phyloP scores from a whole-genome alignment of 2,888 invertebrate genomes.

The Tetragonula carbonaria region DNA sequence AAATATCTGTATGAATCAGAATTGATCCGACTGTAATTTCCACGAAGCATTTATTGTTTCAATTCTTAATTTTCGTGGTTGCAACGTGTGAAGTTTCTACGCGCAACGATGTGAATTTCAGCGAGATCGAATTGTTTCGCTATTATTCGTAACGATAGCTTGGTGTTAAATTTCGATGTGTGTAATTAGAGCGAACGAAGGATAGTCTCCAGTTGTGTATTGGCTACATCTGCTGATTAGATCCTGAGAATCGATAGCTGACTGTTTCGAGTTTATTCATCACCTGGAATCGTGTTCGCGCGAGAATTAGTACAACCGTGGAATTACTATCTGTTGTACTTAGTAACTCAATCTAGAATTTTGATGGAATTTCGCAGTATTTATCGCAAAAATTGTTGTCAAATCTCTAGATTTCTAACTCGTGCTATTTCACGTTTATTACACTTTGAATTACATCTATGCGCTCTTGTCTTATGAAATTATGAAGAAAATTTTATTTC shows the following conservation, averaged over 20 bases:
- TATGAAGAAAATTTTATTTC: no score
- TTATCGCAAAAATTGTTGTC: not conserved
- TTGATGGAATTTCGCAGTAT: not conserved
- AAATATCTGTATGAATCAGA: not conserved
- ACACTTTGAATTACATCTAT: not conserved
- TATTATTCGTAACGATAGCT: not conserved
- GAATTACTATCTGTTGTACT: not conserved
- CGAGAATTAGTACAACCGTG: not conserved
- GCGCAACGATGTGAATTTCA: not conserved
- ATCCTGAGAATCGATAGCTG: not conserved
- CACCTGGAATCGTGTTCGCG: not conserved
- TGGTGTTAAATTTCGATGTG: not conserved
- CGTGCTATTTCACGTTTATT: not conserved
- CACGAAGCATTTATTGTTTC: not conserved
- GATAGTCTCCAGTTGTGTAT: not conserved
- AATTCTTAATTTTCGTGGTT: not conserved
- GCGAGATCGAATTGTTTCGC: not conserved
- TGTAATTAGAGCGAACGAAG: constrained; percentile 6
- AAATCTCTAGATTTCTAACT: not conserved
- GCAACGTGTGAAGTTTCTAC: not conserved
- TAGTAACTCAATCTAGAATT: not conserved
- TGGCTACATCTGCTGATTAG: not conserved
- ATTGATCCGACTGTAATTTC: not conserved
- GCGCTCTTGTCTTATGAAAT: no score
- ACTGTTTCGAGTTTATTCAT: not conserved